A percentile compares a stretch with the other conserved stretches of the same genome.
These are phyloP conservation scores for Styela plicata DNA, from an alignment of 23 tunicate species.

Conservation along the genomic window DNA sequence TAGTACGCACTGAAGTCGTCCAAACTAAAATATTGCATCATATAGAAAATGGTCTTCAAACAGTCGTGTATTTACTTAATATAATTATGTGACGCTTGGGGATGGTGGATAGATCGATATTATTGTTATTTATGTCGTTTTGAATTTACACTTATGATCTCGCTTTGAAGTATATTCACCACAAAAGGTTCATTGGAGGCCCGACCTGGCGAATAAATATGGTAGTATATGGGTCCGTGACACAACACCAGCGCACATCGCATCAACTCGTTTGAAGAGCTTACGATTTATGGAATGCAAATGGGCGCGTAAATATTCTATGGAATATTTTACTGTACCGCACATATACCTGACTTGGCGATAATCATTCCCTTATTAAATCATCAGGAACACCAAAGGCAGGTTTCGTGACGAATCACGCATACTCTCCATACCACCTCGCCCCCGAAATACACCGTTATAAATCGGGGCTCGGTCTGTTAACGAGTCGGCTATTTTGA, in stretches of 20 bases:
- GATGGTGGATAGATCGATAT: background rate
- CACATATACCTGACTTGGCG: background rate
- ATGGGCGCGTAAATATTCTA: background rate
- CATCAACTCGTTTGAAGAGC: background rate
- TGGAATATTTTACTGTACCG: background rate
- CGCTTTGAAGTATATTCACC: background rate
- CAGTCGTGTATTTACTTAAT: background rate
- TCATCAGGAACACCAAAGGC: background rate
- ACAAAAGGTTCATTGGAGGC: background rate
- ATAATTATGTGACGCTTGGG: background rate
- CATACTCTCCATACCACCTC: no score
- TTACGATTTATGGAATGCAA: background rate
- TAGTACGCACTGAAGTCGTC: background rate
- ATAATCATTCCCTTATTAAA: background rate
- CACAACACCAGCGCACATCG: background rate
- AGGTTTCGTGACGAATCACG: background rate
- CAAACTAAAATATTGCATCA: background rate
- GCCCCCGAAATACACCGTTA: no score
- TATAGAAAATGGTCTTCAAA: background rate
- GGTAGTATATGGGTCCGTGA: background rate
- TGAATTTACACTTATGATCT: background rate
- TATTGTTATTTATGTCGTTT: background rate
- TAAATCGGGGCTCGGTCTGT: no score
- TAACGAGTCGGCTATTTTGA: no score
- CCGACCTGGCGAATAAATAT: background rate